A percentile compares a stretch with the other conserved stretches of the same genome.
These are phyloP conservation scores for Melipona bicolor DNA, from an alignment of 2,888 invertebrate species.

Conservation along the genomic window DNA sequence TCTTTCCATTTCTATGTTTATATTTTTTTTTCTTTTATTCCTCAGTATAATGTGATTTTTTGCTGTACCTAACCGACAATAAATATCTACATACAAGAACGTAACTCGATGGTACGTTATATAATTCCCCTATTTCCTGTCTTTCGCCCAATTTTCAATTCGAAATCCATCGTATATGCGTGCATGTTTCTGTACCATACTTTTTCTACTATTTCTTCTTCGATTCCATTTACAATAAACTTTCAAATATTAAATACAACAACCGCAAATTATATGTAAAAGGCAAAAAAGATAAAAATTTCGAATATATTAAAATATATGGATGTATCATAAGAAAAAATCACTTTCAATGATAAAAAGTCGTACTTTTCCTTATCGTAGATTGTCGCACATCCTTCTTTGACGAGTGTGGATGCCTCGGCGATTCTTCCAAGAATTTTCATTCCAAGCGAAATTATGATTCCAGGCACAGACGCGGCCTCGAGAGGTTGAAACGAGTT, in stretches of 20 bases:
- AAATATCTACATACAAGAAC: not conserved
- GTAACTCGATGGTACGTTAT: constrained; percentile 23
- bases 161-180: not conserved
- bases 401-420: constrained; percentile 59
- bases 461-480: constrained; percentile 67
- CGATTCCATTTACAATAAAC: not conserved
- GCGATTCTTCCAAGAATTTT: constrained; percentile 66
- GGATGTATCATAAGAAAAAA: constrained; percentile 12
- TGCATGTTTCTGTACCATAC: not conserved
- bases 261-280: no score
- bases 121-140: constrained; percentile 46
- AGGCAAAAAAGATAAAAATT: not conserved
- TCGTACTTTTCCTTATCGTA: constrained; percentile 46
- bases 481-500: constrained; percentile 66
- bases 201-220: not conserved
- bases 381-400: constrained; percentile 62
- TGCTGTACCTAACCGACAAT: not conserved
- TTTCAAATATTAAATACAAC: no score
- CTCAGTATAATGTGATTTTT: constrained; percentile 25
- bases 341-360: not conserved
- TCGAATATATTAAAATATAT: not conserved
- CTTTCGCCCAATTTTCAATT: constrained; percentile 30
- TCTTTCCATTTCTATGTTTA: not conserved
- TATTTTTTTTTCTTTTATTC: constrained; percentile 9
- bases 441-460: constrained; percentile 62